Percentiles rank a stretch among this genome's conserved stretches.
Conservation (phyloP, 2,113 vertebrate genomes). For the Proterorhinus semilunaris region DNA sequence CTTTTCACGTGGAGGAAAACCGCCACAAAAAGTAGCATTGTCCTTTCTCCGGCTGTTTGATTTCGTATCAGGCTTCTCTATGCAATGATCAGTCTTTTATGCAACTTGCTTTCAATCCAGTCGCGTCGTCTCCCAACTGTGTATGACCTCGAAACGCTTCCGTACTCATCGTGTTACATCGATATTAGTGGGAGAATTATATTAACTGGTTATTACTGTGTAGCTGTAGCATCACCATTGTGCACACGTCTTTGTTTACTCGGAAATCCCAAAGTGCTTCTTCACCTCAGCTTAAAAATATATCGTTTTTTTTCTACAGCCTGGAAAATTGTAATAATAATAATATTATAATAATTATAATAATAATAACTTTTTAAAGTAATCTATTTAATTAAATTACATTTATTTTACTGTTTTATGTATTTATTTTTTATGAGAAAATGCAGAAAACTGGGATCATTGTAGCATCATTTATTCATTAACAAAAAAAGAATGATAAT, state of each 20-base stretch:
- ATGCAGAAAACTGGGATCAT: background rate
- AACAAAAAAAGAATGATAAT: background rate
- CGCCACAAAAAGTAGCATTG: background rate
- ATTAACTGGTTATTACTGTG: background rate
- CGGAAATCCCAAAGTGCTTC: constrained; percentile 27
- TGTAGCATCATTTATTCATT: background rate
- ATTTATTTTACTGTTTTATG: background rate
- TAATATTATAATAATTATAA: background rate
- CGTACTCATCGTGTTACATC: background rate
- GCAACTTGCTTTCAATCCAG: constrained; percentile 50
- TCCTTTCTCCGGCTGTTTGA: background rate
- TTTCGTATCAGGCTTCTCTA: constrained; percentile 75
- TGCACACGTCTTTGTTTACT: background rate
- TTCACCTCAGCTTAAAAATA: constrained; percentile 8
- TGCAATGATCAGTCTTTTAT: constrained; percentile 73
- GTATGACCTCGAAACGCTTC: background rate
- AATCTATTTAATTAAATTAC: background rate
- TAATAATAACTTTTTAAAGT: background rate
- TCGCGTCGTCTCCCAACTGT: background rate
- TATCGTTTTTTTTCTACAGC: background rate
- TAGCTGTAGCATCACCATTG: background rate
- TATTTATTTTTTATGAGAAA: background rate
- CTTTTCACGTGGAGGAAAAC: too few species aligned
- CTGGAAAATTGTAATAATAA: constrained; percentile 4
- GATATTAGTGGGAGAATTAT: background rate